These are phyloP conservation scores for Ariopsis seemanni DNA, from an alignment of 2,113 vertebrate genomes.

Conservation along the genomic window DNA sequence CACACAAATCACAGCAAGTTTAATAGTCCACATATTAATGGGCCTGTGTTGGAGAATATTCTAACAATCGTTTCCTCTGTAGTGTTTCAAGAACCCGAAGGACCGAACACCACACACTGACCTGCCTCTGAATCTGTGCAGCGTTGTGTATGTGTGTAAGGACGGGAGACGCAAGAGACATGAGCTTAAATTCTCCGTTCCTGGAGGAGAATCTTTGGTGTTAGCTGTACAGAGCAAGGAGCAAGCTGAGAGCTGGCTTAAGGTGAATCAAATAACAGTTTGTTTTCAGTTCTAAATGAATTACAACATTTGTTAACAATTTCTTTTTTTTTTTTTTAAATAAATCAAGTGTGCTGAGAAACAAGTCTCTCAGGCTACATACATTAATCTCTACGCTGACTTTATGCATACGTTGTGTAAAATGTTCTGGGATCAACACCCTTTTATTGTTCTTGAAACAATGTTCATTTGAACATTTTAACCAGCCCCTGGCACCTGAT, in stretches of 20 bases:
- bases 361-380: background rate
- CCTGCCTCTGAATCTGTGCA: constrained; percentile 82
- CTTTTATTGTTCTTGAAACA: constrained; percentile 25
- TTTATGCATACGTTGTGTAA: background rate
- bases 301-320: background rate
- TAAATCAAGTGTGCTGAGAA: background rate
- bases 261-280: constrained; percentile 71
- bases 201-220: constrained; percentile 85
- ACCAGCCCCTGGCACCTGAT: background rate
- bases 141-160: constrained; percentile 88
- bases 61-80: constrained; percentile 16
- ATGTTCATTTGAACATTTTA: constrained; percentile 9
- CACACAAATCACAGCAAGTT: background rate
- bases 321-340: background rate
- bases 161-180: constrained; percentile 93
- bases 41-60: background rate
- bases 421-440: background rate
- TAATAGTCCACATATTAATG: background rate
- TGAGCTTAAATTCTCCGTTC: constrained; percentile 89
- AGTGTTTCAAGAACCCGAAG: constrained; percentile 98
- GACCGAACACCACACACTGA: constrained; percentile 85
- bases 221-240: constrained; percentile 94
- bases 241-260: constrained; percentile 95
- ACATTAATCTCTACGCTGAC: background rate
- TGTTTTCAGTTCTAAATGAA: background rate